These are phyloP conservation scores for Zaprionus tsacasi DNA, from an alignment of 1,140 invertebrate species.

Conservation along the genomic window DNA sequence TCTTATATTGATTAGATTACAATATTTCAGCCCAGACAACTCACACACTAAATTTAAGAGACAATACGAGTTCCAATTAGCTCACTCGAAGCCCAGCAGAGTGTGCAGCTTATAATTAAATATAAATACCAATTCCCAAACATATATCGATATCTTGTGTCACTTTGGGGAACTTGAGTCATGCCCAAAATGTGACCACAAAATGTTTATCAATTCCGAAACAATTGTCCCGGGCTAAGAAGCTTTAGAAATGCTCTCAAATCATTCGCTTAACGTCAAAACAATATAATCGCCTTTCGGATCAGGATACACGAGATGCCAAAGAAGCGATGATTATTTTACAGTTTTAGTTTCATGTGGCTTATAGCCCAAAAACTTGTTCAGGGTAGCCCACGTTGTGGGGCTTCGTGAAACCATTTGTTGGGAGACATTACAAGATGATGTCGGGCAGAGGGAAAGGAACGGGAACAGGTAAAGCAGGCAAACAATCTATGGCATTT, in stretches of 20 bases:
- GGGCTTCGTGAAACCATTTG: conserved; percentile 55
- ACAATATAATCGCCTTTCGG: conserved; percentile 58
- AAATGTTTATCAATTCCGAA: conserved; percentile 17
- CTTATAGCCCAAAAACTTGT: conserved; percentile 15
- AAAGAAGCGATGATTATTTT: background rate
- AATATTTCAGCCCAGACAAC: background rate
- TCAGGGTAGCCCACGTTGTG: conserved; percentile 27
- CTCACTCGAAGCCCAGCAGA: background rate
- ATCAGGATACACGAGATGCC: conserved; percentile 28
- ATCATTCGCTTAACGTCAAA: conserved; percentile 36
- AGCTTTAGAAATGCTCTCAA: conserved; percentile 39
- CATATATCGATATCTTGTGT: background rate
- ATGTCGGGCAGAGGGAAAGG: background rate
- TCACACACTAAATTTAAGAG: background rate
- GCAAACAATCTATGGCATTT: conserved; percentile 37
- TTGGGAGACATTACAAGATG: conserved; percentile 34
- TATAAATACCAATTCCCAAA: background rate
- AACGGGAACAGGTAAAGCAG: conserved; percentile 19
- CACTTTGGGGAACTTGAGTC: background rate
- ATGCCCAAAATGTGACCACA: conserved; percentile 5
- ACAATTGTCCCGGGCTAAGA: conserved; percentile 15
- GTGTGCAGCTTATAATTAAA: background rate
- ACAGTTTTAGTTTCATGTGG: conserved; percentile 10
- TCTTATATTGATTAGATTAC: background rate
- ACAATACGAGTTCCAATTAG: background rate